phyloP scores from a whole-genome alignment of 2,797 vertebrate genomes.

The Cephalopachus bancanus region DNA sequence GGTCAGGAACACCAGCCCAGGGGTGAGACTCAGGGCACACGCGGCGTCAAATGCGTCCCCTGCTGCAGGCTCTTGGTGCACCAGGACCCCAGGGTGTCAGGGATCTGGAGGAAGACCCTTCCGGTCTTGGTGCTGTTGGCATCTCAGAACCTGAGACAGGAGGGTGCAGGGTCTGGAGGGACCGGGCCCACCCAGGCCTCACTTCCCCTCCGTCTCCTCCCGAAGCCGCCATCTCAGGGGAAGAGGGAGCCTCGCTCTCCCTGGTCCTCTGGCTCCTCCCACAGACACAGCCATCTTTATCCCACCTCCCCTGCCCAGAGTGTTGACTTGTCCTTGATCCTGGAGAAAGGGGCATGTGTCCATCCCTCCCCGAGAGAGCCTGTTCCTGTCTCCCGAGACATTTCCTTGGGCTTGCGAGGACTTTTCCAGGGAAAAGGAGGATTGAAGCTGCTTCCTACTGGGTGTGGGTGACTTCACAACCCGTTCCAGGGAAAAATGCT shows the following conservation, averaged over 20 bases:
- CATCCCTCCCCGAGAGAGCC: neutral
- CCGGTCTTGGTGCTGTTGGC: neutral
- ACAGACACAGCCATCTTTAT: neutral
- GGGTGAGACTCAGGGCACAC: neutral
- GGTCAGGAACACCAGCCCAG: neutral
- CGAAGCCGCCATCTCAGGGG: neutral
- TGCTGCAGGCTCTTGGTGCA: too few species aligned
- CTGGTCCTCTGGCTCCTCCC: neutral
- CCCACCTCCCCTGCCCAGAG: rapidly evolving
- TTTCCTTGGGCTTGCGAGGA: neutral
- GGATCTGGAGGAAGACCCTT: neutral
- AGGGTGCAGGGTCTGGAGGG: neutral
- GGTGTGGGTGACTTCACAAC: neutral
- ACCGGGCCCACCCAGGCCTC: neutral
- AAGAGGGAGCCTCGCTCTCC: neutral
- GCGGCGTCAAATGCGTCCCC: neutral
- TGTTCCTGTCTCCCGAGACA: neutral
- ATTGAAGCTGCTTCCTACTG: neutral
- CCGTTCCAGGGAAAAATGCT: neutral
- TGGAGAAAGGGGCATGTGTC: neutral
- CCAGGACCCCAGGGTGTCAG: neutral
- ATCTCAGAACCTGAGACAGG: neutral
- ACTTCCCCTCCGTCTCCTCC: neutral
- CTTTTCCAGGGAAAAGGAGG: neutral
- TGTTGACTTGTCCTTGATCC: neutral